Percentiles rank a stretch among this genome's conserved stretches.
phyloP scores from a whole-genome alignment of 2,888 invertebrate species.

The Choristoneura rosaceana region DNA sequence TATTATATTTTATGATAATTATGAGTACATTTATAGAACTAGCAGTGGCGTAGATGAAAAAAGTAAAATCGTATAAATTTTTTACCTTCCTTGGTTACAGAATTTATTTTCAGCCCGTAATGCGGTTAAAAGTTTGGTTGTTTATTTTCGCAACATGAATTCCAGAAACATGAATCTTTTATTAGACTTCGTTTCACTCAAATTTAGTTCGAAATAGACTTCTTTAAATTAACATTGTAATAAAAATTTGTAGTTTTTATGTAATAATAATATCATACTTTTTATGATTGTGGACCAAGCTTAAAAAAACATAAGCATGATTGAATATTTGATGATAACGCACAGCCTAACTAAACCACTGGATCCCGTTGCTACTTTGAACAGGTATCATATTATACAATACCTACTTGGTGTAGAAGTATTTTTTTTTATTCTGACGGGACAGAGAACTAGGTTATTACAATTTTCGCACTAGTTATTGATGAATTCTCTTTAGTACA shows the following conservation, averaged over 20 bases:
- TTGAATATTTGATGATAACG: too few species aligned
- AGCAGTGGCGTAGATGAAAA: background rate
- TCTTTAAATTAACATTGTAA: background rate
- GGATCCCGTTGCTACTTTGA: too few species aligned
- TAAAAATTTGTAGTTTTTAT: background rate
- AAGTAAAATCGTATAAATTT: too few species aligned
- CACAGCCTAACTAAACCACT: too few species aligned
- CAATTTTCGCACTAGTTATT: too few species aligned
- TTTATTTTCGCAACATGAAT: background rate
- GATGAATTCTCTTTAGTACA: too few species aligned
- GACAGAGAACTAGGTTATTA: too few species aligned
- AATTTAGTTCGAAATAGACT: background rate
- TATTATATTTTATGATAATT: too few species aligned
- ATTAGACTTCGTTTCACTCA: background rate
- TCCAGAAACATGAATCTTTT: background rate
- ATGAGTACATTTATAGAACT: background rate
- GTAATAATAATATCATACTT: background rate
- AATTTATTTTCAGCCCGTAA: background rate
- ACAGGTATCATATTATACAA: too few species aligned
- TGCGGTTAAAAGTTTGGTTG: background rate
- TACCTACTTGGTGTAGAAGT: too few species aligned
- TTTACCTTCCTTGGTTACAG: background rate
- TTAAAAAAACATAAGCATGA: background rate
- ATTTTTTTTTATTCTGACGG: too few species aligned
- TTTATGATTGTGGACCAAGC: background rate